Conservation (phyloP, 37 sponge, comb jelly and placozoan species). For the Spongilla lacustris region DNA sequence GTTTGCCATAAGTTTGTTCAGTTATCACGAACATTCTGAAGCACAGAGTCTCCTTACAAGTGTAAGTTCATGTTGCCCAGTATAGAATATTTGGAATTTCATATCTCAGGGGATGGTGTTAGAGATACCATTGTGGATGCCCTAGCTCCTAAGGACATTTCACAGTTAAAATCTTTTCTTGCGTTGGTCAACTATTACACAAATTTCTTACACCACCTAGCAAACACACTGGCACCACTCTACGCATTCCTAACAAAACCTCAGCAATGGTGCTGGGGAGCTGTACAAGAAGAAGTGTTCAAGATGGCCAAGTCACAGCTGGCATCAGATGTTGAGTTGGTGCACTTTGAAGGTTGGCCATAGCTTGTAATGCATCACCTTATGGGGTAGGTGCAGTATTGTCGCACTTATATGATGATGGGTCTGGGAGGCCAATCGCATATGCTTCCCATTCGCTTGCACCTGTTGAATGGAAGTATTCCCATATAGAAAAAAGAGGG, state of each 20-base stretch:
- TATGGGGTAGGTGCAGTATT: slow-evolving; percentile 49
- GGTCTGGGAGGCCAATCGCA: slow-evolving; percentile 17
- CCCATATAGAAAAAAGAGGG: slow-evolving; percentile 34
- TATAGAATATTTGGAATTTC: not conserved
- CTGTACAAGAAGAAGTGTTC: not conserved
- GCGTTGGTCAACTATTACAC: slow-evolving; percentile 27
- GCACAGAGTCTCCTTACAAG: too few relatives aligned
- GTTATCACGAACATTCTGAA: too few relatives aligned
- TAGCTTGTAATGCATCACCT: slow-evolving; percentile 26
- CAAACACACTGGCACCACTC: slow-evolving; percentile 13
- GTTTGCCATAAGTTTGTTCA: too few relatives aligned
- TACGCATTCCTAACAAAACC: slow-evolving; percentile 8
- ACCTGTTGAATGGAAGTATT: slow-evolving; percentile 17
- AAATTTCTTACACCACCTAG: slow-evolving; percentile 9
- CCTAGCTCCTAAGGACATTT: slow-evolving; percentile 10
- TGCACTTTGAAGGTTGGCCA: not conserved
- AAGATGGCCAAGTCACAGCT: not conserved
- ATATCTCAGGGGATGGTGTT: not conserved
- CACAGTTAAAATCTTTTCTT: slow-evolving; percentile 32
- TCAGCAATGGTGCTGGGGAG: slow-evolving; percentile 4
- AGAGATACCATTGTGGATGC: slow-evolving; percentile 26
- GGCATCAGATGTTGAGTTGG: not conserved
- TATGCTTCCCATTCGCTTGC: slow-evolving; percentile 20
- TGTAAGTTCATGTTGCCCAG: not conserved
- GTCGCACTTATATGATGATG: slow-evolving; percentile 17